Base-by-base conservation (phyloP, 2,888 invertebrate genomes). In the Pharmacophagus antenor region DNA sequence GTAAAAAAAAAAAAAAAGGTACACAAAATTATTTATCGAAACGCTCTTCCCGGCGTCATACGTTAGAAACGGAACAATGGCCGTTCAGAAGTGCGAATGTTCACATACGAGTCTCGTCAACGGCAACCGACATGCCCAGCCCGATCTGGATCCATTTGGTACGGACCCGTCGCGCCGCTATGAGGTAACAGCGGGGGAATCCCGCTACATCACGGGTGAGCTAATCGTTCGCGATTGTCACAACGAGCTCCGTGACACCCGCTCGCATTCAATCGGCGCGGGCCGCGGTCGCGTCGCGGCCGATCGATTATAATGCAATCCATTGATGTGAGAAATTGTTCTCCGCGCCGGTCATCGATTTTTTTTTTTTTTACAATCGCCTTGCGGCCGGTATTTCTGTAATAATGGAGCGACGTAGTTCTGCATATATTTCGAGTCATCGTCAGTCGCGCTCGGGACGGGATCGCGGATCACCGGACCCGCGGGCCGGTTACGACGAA, bases 201-300 rank as follows among this genome's bases (percentile, higher is more conserved):
- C 31, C 21, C 22, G 37, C 12, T 31, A 4, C n/a, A 22, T 25
- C 10, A 31, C 23, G 20, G 23, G 46, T 46, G 57, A 50, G 46
- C 22, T 57, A 57, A 57, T 57, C 51, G 57, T 27, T 18, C n/a
- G 27, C 27, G 57, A 51, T 51, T 56, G 56, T 50, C 25, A n/a
- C 27, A 50, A 50, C 50, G 27, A 50, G 23, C 15, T n/a, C 42
- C 25, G n/a, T 42, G 49, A 44, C 44, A 49, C 42, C 31, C 3
- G 31, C 31, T 31, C 2, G 31, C 8, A 31, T 31, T 31, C 31
- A 31, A 31, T 31, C 15, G 31, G 31, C 15, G 31, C 31, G 15
- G 31, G 31, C 31, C 15, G 31, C 31, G 31, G 31, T 12, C 10
- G 2, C 31, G 12, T 7, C 12, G 17, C 17, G 17, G 42, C 7